Evolutionary conservation across 1,140 invertebrate species (phyloP).

Genomic region (Megathymus violae): DNA sequence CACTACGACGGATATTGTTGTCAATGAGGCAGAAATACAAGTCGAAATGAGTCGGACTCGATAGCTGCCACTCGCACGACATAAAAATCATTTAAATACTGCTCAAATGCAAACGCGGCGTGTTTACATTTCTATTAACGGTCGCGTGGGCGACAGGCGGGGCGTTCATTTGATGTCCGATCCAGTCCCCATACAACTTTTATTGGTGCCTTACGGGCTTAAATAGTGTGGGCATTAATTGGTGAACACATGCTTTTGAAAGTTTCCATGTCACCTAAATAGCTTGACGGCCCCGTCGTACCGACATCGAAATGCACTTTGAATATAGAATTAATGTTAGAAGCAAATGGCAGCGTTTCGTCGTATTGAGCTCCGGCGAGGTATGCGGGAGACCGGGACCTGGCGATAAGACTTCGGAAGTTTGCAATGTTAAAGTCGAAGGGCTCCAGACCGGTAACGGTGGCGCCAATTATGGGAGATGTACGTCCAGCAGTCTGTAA

Average conservation of each 20-base stretch:
- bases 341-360: neutral
- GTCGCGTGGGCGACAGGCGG: constrained; percentile 36
- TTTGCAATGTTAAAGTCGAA: neutral
- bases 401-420: neutral
- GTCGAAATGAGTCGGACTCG: too few relatives aligned
- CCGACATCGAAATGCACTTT: constrained; percentile 8
- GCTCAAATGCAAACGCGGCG: constrained; percentile 6
- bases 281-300: constrained; percentile 14
- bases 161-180: constrained; percentile 18
- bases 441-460: neutral
- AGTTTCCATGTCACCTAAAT: constrained; percentile 34
- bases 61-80: too few relatives aligned
- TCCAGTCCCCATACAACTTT: constrained; percentile 10
- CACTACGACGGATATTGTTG: too few relatives aligned
- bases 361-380: neutral
- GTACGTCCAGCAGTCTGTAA: neutral
- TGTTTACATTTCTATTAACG: constrained; percentile 12
- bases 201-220: constrained; percentile 25
- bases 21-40: too few relatives aligned
- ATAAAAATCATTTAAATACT: too few relatives aligned
- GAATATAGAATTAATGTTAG: constrained; percentile 24
- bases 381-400: too few relatives aligned
- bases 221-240: constrained; percentile 33
- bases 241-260: constrained; percentile 30
- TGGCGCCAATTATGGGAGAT: neutral